These are phyloP conservation scores for Solenopsis invicta DNA, from an alignment of 1,140 invertebrate species.

Conservation along the genomic window DNA sequence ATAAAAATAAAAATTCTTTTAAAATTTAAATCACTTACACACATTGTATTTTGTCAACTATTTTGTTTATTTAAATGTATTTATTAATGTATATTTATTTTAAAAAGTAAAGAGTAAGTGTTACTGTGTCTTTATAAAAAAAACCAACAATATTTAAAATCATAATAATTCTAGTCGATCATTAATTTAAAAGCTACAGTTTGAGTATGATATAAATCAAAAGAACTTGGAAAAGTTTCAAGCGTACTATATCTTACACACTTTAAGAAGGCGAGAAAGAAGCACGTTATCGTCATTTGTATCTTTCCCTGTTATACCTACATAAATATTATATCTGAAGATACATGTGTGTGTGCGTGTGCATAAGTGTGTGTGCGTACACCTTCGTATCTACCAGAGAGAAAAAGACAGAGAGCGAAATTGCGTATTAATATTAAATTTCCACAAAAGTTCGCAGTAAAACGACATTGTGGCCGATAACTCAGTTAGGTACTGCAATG, in stretches of 20 bases:
- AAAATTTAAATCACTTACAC: background rate
- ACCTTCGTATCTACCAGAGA: constrained; percentile 59
- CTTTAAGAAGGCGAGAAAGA: constrained; percentile 46
- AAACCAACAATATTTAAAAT: background rate
- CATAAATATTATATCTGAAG: constrained; percentile 76
- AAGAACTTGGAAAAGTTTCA: constrained; percentile 43
- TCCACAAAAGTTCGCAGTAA: constrained; percentile 62
- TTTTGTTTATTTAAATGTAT: background rate
- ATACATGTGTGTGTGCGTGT: constrained; percentile 50
- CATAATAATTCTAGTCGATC: background rate
- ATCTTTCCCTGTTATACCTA: constrained; percentile 65
- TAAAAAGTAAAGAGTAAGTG: background rate
- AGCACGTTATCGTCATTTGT: constrained; percentile 77
- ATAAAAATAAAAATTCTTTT: background rate
- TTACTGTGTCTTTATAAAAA: background rate
- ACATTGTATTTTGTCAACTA: background rate
- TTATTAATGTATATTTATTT: background rate
- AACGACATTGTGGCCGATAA: constrained; percentile 52
- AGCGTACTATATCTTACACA: constrained; percentile 22
- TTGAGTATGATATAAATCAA: background rate
- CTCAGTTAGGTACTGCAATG: background rate
- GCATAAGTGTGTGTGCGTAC: background rate
- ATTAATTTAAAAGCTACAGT: constrained; percentile 8
- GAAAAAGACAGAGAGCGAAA: constrained; percentile 72
- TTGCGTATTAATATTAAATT: constrained; percentile 81